Base-by-base conservation (phyloP, 2,113 vertebrate species). In the Brienomyrus longianalis region DNA sequence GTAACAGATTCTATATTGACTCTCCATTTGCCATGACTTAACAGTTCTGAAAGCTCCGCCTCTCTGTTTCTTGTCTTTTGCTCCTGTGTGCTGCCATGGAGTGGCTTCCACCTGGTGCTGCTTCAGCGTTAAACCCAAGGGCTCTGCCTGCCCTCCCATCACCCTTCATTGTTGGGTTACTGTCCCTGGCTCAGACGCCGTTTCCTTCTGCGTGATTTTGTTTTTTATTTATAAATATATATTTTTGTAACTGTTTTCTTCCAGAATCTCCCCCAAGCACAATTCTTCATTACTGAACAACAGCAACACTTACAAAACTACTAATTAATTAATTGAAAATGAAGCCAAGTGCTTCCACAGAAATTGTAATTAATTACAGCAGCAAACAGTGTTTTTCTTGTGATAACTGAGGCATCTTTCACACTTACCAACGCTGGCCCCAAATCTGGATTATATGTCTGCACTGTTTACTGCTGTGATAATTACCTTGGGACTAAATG, bases 281-380 rank as follows among this genome's bases (percentile, higher is more conserved):
- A 83, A 23, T 27, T 83, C 88, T 90, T 89, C 86, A 91, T 48
- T 91, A 87, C 90, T 89, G 85, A 90, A 59, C 6, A 54, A 74
- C 59, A 74, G 90, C 88, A 84, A 74, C 88, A 84, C 91, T 92
- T 90, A 92, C 88, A 85, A 84, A 88, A 90, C 88, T 90, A 89
- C 91, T 92, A 92, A 94, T 95, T 94, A 92, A 93, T 93, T 93
- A 90, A 89, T 92, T 94, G 92, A 92, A 91, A 93, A 90, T 90
- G 85, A 93, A 94, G 94, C 93, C 92, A 90, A 95, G 92, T 93
- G 91, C 93, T 93, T 91, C 56, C 54, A 21, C 90, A 93, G 91
- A 94, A 93, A 92, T 94, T 93, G 92, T 92, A 95, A 95, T 95
- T 96, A 95, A 95, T 96, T 95, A 95, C 88, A 86, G 90, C 90